A percentile compares a stretch with the other conserved stretches of the same genome.
Conservation (phyloP, 2,888 invertebrate species). For the Conops quadrifasciatus region DNA sequence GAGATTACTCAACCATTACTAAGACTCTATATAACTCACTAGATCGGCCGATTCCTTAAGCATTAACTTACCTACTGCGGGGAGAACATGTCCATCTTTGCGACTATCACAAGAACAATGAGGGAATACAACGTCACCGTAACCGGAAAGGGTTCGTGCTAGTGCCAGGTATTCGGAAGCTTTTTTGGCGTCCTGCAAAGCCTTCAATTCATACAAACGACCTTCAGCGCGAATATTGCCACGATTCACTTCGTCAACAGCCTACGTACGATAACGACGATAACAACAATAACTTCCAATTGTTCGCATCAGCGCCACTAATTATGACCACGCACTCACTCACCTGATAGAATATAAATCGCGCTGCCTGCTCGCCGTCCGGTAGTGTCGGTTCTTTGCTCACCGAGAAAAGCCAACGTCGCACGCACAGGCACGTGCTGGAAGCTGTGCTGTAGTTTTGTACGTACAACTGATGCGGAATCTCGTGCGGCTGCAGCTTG, state of each 20-base stretch:
- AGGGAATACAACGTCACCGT: conserved; percentile 93
- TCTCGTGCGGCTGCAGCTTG: conserved; percentile 91
- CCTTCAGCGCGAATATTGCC: conserved; percentile 91
- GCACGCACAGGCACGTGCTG: conserved; percentile 88
- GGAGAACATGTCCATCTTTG: conserved; percentile 86
- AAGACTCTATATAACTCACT: no score
- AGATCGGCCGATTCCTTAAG: no score
- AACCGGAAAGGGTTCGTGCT: conserved; percentile 88
- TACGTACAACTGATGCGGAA: conserved; percentile 97
- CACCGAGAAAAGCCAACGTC: conserved; percentile 87
- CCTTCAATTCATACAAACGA: conserved; percentile 94
- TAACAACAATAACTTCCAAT: background rate
- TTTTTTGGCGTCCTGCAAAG: conserved; percentile 88
- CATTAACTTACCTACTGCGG: conserved; percentile 72
- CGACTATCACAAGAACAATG: conserved; percentile 92
- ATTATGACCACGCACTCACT: conserved; percentile 23
- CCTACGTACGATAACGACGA: conserved; percentile 67
- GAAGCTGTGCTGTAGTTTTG: conserved; percentile 99
- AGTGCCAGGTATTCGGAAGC: conserved; percentile 86
- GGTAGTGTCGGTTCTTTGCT: conserved; percentile 74
- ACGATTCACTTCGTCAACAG: conserved; percentile 94
- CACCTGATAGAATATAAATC: conserved; percentile 89
- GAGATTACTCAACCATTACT: no score
- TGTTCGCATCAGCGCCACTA: background rate
- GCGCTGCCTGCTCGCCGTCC: conserved; percentile 77